phyloP scores from a whole-genome alignment of 1,140 invertebrate genomes.

The Apocrypta bakeri region DNA sequence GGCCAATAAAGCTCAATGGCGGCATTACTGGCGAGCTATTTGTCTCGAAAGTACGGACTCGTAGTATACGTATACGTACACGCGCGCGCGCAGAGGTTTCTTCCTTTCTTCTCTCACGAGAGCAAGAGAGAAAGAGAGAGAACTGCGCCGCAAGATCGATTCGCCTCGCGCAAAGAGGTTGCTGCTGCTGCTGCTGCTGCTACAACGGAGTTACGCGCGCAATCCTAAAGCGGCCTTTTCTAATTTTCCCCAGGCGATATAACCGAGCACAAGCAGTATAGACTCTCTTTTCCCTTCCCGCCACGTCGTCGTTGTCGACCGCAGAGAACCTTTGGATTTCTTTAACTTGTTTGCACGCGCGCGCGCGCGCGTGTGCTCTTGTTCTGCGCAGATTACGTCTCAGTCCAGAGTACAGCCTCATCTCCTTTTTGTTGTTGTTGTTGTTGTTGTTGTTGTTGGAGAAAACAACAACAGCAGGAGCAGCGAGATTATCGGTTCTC shows the following conservation, averaged over 20 bases:
- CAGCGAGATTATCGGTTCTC: too few species aligned
- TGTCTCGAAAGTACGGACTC: background rate
- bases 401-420: background rate
- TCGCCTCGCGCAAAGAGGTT: slow-evolving; percentile 1
- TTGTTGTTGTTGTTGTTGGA: background rate
- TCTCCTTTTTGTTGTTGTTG: background rate
- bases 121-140: background rate
- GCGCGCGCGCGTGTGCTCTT: background rate
- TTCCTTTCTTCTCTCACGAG: slow-evolving; percentile 19
- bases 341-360: background rate
- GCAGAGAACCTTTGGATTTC: slow-evolving; percentile 10
- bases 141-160: slow-evolving; percentile 9
- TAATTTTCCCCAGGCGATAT: slow-evolving; percentile 24
- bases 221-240: slow-evolving; percentile 26
- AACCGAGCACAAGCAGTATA: background rate
- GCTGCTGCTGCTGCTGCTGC: background rate
- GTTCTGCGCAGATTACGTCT: slow-evolving; percentile 22
- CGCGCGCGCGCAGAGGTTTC: background rate
- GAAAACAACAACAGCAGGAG: background rate
- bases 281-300: slow-evolving; percentile 7
- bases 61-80: background rate
- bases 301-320: background rate
- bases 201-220: slow-evolving; percentile 4
- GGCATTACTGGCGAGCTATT: slow-evolving; percentile 2
- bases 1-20: slow-evolving; percentile 6